A percentile compares a stretch with the other conserved stretches of the same genome.
Evolutionary conservation across 2,797 vertebrate genomes (phyloP).

Genomic region (Caiman crocodilus): DNA sequence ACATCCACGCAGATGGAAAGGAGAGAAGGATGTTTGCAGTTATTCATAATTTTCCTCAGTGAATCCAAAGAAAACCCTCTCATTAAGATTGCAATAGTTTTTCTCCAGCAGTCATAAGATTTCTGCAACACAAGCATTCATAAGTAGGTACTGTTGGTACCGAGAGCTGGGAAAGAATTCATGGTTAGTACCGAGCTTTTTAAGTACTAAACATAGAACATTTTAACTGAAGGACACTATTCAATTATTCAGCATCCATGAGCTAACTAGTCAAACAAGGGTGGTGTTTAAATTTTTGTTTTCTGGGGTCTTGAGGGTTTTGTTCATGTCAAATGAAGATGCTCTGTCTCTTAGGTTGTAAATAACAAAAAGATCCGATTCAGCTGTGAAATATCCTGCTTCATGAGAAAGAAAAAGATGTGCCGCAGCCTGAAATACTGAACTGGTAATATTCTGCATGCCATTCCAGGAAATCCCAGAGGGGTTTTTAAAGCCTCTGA

Average conservation of each 20-base stretch:
- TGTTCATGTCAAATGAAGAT: neutral
- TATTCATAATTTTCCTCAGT: neutral
- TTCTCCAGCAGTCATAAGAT: neutral
- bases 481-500: conserved; percentile 68
- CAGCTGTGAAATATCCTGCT: neutral
- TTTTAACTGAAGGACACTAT: conserved; percentile 28
- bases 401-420: neutral
- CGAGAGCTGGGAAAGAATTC: conserved; percentile 35
- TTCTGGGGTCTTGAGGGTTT: neutral
- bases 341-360: neutral
- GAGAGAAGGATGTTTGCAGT: neutral
- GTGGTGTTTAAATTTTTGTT: neutral
- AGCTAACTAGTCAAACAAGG: neutral
- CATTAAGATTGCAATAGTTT: neutral
- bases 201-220: neutral
- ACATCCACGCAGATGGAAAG: conserved; percentile 14
- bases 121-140: neutral
- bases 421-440: conserved; percentile 60
- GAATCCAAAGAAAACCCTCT: neutral
- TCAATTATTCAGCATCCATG: conserved; percentile 18
- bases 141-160: neutral
- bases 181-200: conserved; percentile 5
- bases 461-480: conserved; percentile 73
- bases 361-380: neutral
- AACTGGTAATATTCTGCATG: conserved; percentile 68